Evolutionary conservation across 2,888 invertebrate genomes (phyloP).

Genomic region (Dioctria rufipes): DNA sequence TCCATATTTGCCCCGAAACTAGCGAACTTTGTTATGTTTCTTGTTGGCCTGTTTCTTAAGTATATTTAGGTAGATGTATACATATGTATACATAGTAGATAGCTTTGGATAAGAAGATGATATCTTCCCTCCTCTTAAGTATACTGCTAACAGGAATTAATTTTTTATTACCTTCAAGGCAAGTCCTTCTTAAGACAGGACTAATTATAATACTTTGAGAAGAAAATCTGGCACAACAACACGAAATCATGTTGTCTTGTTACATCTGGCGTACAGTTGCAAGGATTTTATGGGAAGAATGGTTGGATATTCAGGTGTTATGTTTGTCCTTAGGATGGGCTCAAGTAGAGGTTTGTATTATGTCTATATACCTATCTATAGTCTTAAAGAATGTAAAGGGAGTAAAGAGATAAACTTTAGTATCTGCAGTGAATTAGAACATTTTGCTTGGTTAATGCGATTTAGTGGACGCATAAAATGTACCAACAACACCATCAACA

Average conservation of each 20-base stretch:
- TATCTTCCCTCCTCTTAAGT: background rate
- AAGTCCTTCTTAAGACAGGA: background rate
- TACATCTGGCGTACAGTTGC: background rate
- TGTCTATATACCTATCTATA: no score
- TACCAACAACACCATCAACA: background rate
- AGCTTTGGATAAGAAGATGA: background rate
- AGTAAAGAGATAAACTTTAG: background rate
- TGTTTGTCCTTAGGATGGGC: no score
- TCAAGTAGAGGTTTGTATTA: no score
- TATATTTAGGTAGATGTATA: background rate
- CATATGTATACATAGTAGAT: background rate
- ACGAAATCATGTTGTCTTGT: background rate
- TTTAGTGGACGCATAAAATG: constrained; percentile 13
- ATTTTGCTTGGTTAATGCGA: background rate
- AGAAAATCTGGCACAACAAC: constrained; percentile 12
- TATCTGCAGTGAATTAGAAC: background rate
- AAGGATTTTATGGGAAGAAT: no score
- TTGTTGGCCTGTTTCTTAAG: background rate
- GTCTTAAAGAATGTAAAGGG: no score
- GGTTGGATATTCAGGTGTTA: no score
- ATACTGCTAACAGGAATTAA: constrained; percentile 22
- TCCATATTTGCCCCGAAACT: background rate
- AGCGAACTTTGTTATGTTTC: background rate
- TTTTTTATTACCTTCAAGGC: constrained; percentile 7
- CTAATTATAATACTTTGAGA: constrained; percentile 17